Conservation (phyloP, 2,797 vertebrate species). For the Parauchenoglanis punctatus region DNA sequence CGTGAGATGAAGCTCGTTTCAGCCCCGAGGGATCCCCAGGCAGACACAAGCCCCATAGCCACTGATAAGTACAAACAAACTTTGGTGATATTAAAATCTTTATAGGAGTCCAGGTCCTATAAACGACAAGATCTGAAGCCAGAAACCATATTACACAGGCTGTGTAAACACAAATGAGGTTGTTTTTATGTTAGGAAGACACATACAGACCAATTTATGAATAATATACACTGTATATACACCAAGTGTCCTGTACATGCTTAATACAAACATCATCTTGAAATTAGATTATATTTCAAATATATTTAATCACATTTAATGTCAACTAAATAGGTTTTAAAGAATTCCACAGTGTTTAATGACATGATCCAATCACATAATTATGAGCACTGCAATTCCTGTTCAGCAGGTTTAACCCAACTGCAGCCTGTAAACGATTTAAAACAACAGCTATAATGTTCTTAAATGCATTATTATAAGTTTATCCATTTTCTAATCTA, state of each 20-base stretch:
- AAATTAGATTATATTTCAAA: not conserved
- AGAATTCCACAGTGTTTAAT: not conserved
- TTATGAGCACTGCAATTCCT: not conserved
- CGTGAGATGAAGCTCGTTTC: not conserved
- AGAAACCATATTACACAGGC: not conserved
- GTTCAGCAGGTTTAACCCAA: slow-evolving; percentile 30
- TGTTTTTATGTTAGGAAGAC: not conserved
- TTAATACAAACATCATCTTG: not conserved
- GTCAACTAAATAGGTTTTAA: slow-evolving; percentile 7
- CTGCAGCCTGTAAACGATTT: not conserved
- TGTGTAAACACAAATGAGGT: not conserved
- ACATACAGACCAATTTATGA: not conserved
- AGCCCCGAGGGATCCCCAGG: not conserved
- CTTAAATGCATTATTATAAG: not conserved
- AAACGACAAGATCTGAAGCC: not conserved
- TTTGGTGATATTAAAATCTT: not conserved
- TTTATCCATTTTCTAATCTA: not conserved
- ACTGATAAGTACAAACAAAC: slow-evolving; percentile 47
- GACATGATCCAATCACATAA: not conserved
- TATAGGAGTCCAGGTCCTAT: not conserved
- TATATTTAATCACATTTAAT: not conserved
- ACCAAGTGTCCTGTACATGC: not conserved
- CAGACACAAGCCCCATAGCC: not conserved
- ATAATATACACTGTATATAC: not conserved
- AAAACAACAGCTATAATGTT: not conserved